Evolutionary conservation across 1,140 invertebrate genomes (phyloP), one percentile per base, ranked within the genome.

Genomic region (Ectropis grisescens): DNA sequence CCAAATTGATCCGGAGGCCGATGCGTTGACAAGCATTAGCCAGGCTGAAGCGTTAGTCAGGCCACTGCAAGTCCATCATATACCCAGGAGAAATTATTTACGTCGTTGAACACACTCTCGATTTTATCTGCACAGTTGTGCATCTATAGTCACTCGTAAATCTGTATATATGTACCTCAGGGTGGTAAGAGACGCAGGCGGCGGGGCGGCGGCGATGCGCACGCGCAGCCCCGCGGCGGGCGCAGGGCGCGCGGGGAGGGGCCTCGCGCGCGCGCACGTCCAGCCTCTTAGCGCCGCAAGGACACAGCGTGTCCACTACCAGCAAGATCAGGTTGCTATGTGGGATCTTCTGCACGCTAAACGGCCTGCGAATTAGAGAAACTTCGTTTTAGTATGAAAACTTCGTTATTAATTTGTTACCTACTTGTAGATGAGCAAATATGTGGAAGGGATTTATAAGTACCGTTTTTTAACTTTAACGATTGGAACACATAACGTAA

Each of bases 311-410:
- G 66, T 96, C 93, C 29, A 95, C 93, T 24, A 95, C 94, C 13
- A 96, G 80, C 33, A 96, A 79, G 32, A 97, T 93, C 28, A 97
- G 78, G 84, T 97, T 97, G 51, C 94, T 96, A 60, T 94, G 91
- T 23, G 90, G 93, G 50, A 96, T 94, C 81, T 94, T 94, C 60
- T 96, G 94, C 7, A 96, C 93, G 72, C 94, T 96, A 79, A 96
- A 97, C 8, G 93, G 93, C 47, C 93, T 94, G 74, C 37, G 37
- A 45, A 19, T 8, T n/a, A n/a, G 16, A 19, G 3, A 19, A 19
- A 8, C 8, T 19, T 19, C 8, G 16, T 19, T 19, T 19, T 8
- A 8, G 16, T 19, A n/a, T n/a, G n/a, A n/a, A 25, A 33, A 15
- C 13, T 12, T 29, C 19, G 2, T 2, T 32, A 14, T 13, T 27